These are phyloP conservation scores for Ceramica pisi DNA, from an alignment of 2,888 invertebrate genomes.

Conservation along the genomic window DNA sequence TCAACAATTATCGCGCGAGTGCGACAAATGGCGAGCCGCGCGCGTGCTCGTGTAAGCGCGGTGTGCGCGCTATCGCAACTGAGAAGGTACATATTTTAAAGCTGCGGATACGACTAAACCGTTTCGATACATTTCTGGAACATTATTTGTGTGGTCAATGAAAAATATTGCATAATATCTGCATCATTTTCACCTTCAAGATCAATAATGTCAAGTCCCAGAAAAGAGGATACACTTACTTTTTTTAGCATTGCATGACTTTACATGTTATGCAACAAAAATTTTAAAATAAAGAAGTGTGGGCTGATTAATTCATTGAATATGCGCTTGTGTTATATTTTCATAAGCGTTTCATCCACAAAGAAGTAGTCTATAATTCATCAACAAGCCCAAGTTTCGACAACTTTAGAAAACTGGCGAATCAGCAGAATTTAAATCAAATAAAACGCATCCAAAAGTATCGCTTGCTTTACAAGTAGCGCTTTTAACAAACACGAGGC, in stretches of 20 bases:
- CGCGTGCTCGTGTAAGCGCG: conserved; percentile 83
- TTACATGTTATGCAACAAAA: background rate
- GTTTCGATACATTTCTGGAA: conserved; percentile 19
- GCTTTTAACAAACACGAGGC: conserved; percentile 54
- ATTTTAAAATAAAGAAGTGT: background rate
- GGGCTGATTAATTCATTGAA: background rate
- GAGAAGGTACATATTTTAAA: conserved; percentile 56
- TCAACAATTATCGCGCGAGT: conserved; percentile 90
- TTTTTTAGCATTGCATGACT: background rate
- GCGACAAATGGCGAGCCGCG: conserved; percentile 87
- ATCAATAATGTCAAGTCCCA: too few species aligned
- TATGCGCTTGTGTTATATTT: too few species aligned
- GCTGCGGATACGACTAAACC: conserved; percentile 55
- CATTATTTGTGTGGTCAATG: conserved; percentile 3
- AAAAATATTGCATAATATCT: background rate
- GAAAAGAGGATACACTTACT: background rate
- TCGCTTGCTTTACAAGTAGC: conserved; percentile 17
- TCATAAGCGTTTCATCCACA: too few species aligned
- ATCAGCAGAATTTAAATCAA: background rate
- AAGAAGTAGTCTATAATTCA: background rate
- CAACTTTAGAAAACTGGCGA: background rate
- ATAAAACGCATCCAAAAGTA: conserved; percentile 53
- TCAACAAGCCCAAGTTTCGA: background rate
- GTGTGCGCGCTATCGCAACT: conserved; percentile 68
- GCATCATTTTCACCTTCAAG: background rate